Evolutionary conservation across 1,140 invertebrate genomes (phyloP), one percentile per base, ranked within the genome.

Genomic region (Meloidogyne chitwoodi): DNA sequence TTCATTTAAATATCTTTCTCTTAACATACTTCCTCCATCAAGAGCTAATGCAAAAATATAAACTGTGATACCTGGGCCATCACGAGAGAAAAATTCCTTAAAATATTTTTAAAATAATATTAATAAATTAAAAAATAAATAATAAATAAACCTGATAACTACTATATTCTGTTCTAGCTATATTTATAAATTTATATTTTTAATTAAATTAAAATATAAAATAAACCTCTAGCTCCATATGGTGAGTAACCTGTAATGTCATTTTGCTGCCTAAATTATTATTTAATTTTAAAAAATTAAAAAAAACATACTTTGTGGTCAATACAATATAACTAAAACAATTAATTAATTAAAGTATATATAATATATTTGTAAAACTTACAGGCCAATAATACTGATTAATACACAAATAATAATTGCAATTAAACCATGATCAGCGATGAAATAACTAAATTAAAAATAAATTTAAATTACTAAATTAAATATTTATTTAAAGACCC

Each of bases 231-330:
- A 27, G 84, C 84, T 63, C 84, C 85, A 61, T 87, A 87, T 5
- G 84, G 84, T 26, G 86, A 80, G 64, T 85, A 85, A 48, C 84
- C 84, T 29, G 83, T 83, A 71, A 85, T 85, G 72, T 85, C 84
- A 56, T 85, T 85, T 73, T 77, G 67, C 69, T 85, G 84, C 34
- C 84, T 85, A 65, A 64, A 87, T 19, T n/a, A n/a, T n/a, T 6
- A 6, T n/a, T 16, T 63, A 80, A 74, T 16, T 24, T 27, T 8
- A 27, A 64, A 56, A 62, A 22, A 41, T 34, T 38, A 64, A 24
- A 3, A 12, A 24, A 41, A 19, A 38, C 65, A 77, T 82, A 68
- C 31, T 16, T 77, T 38, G 27, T 66, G 56, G 66, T 74, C 65
- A 11, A n/a, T 65, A 56, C 48, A 56, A 56, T 6, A 56, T 56